A percentile compares a stretch with the other conserved stretches of the same genome.
These are phyloP conservation scores for Zeuzera pyrina DNA, from an alignment of 2,888 invertebrate species.

Conservation along the genomic window DNA sequence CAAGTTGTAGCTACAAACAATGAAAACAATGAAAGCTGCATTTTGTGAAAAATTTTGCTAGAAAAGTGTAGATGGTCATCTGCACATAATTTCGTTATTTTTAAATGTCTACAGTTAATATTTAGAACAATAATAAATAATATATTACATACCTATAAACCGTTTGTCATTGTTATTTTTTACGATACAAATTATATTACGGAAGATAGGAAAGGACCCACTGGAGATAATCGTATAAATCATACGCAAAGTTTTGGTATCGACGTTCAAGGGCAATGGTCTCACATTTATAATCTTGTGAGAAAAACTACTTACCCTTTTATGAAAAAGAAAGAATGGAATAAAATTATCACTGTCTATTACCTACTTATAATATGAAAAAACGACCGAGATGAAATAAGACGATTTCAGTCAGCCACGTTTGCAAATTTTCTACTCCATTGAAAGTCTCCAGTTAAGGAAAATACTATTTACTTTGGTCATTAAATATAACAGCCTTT, in stretches of 20 bases:
- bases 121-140: too few species aligned
- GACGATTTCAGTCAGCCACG: conserved; percentile 8
- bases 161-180: too few species aligned
- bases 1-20: too few species aligned
- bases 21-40: too few species aligned
- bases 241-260: conserved; percentile 4
- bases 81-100: too few species aligned
- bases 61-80: too few species aligned
- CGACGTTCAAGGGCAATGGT: conserved; percentile 10
- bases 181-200: too few species aligned
- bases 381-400: not conserved
- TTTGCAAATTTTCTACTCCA: conserved; percentile 27
- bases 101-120: too few species aligned
- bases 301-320: not conserved
- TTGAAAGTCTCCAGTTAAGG: conserved; percentile 17
- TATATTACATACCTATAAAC: too few species aligned
- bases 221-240: conserved; percentile 3
- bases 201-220: too few species aligned
- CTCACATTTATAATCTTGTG: not conserved
- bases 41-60: too few species aligned
- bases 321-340: too few species aligned
- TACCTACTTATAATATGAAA: not conserved
- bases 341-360: not conserved
- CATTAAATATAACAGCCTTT: not conserved
- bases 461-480: conserved; percentile 13